Percentiles rank a stretch among this genome's conserved stretches.
Conservation (phyloP, 30 jellyfish, hydroid and myxozoan species). For the Hydra vulgaris region DNA sequence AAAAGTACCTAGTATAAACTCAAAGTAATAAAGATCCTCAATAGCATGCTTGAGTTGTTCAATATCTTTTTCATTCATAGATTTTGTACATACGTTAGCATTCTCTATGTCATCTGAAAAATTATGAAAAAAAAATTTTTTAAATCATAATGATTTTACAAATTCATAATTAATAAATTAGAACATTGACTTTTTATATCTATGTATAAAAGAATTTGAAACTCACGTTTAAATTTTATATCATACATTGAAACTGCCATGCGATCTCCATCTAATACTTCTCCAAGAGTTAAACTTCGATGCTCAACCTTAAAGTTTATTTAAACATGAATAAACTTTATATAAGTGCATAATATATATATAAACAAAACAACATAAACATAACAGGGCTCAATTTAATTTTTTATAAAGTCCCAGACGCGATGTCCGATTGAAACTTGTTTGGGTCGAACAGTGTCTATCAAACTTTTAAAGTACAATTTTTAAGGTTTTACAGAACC, state of each 20-base stretch:
- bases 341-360: no score
- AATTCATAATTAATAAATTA: neutral
- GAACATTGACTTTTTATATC: neutral
- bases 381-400: no score
- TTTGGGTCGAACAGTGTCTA: no score
- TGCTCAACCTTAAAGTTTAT: constrained; percentile 64
- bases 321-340: no score
- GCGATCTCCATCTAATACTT: constrained; percentile 92
- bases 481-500: no score
- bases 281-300: constrained; percentile 89
- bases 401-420: no score
- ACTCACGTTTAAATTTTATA: constrained; percentile 53
- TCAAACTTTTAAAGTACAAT: no score
- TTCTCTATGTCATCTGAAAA: constrained; percentile 34
- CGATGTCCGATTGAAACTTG: no score
- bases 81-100: constrained; percentile 45
- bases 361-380: no score
- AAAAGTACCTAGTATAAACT: constrained; percentile 68
- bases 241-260: constrained; percentile 89
- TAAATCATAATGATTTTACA: no score
- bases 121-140: neutral
- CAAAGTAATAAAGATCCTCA: constrained; percentile 86
- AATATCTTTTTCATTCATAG: constrained; percentile 41
- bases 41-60: constrained; percentile 61
- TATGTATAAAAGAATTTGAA: neutral